A percentile compares a stretch with the other conserved stretches of the same genome.
Evolutionary conservation across 2,888 invertebrate species (phyloP).

Genomic region (Lasioglossum figueresi): DNA sequence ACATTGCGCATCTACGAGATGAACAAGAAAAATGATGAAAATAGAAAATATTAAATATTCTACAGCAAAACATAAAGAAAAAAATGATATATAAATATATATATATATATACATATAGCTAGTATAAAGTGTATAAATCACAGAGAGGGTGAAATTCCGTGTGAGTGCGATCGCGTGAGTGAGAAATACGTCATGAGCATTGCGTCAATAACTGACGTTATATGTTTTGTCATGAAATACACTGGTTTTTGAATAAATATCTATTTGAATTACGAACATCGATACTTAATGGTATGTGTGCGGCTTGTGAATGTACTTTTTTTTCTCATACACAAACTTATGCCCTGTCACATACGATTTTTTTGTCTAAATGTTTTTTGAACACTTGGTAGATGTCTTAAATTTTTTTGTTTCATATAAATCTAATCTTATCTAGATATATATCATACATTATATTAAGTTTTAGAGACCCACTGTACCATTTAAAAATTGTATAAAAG

Average conservation of each 20-base stretch:
- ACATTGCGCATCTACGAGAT: slow-evolving; percentile 67
- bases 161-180: slow-evolving; percentile 71
- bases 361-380: background rate
- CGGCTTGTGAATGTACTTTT: background rate
- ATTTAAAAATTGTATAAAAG: background rate
- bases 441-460: background rate
- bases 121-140: slow-evolving; percentile 67
- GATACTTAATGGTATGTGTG: slow-evolving; percentile 12
- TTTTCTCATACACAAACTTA: background rate
- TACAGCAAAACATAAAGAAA: slow-evolving; percentile 56
- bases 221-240: slow-evolving; percentile 82
- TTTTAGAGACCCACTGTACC: background rate
- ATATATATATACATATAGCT: slow-evolving; percentile 69
- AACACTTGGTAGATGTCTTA: background rate
- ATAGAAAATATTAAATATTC: slow-evolving; percentile 68
- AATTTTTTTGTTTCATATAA: background rate
- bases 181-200: slow-evolving; percentile 73
- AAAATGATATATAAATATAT: slow-evolving; percentile 57
- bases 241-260: slow-evolving; percentile 82
- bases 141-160: slow-evolving; percentile 54
- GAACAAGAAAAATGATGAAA: slow-evolving; percentile 54
- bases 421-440: background rate
- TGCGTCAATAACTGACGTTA: slow-evolving; percentile 76
- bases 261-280: slow-evolving; percentile 79
- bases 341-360: background rate